These are phyloP conservation scores for Ceriagrion tenellum DNA, from an alignment of 2,888 invertebrate genomes.

Conservation along the genomic window DNA sequence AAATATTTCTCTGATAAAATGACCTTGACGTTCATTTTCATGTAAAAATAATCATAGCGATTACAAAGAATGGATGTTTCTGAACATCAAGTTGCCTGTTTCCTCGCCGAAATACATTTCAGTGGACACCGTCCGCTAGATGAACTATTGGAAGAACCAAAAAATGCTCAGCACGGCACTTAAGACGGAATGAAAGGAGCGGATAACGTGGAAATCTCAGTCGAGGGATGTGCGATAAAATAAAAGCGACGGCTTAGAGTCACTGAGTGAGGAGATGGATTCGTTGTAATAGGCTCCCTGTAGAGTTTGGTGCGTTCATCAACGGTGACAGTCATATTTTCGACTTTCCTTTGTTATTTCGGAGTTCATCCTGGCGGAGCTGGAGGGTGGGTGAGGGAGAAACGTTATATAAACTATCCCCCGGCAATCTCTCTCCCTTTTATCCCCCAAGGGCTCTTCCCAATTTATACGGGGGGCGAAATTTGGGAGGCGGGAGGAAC, in stretches of 20 bases:
- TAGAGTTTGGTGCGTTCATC: not conserved
- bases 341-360: not conserved
- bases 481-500: not conserved
- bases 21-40: too few relatives aligned
- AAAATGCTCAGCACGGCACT: not conserved
- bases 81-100: too few relatives aligned
- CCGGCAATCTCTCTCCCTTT: not conserved
- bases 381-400: not conserved
- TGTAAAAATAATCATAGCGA: too few relatives aligned
- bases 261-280: not conserved
- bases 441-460: not conserved
- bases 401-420: not conserved
- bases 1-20: too few relatives aligned
- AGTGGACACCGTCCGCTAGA: too few relatives aligned
- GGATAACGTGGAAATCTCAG: not conserved
- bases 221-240: not conserved
- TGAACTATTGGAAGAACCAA: too few relatives aligned
- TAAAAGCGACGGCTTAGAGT: not conserved
- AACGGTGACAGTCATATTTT: not conserved
- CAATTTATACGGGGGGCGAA: not conserved
- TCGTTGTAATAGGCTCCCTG: not conserved
- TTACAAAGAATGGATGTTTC: too few relatives aligned
- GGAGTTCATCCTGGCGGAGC: not conserved
- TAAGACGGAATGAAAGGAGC: not conserved
- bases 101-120: too few relatives aligned